A percentile compares a stretch with the other conserved stretches of the same genome.
These are phyloP conservation scores for Pristionchus fissidentatus DNA, from an alignment of 2,888 invertebrate genomes.

Conservation along the genomic window DNA sequence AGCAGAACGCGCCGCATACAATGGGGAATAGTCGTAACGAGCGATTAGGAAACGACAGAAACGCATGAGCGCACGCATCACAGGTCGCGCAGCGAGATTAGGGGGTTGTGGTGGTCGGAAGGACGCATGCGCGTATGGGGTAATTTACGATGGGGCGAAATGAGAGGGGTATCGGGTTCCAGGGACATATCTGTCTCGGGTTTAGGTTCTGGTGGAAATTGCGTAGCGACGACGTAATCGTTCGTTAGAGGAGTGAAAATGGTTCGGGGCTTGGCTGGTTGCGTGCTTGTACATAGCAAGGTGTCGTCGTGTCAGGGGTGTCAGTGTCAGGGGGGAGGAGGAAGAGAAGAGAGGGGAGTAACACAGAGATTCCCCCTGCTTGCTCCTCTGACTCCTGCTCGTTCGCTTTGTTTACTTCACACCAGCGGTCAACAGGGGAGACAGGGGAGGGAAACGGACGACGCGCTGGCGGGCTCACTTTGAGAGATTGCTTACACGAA, in stretches of 20 bases:
- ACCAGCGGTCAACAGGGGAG: conserved; percentile 12
- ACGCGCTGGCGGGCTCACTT: too few species aligned
- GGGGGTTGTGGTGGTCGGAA: conserved; percentile 38
- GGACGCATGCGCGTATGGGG: conserved; percentile 37
- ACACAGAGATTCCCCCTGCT: not conserved
- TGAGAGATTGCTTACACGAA: conserved; percentile 37
- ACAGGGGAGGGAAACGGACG: too few species aligned
- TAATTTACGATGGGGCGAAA: conserved; percentile 32
- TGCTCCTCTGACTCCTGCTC: conserved; percentile 5
- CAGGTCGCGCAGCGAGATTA: conserved; percentile 24
- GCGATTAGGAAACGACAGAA: conserved; percentile 10
- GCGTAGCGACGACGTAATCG: too few species aligned
- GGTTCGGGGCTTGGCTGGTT: not conserved
- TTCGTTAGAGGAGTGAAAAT: not conserved
- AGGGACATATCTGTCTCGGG: too few species aligned
- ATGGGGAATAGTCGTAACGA: conserved; percentile 1
- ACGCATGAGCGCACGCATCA: conserved; percentile 11
- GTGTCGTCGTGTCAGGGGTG: not conserved
- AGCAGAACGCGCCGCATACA: conserved; percentile 1
- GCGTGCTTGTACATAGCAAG: not conserved
- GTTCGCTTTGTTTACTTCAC: conserved; percentile 40
- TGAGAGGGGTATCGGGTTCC: too few species aligned
- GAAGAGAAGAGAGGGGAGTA: not conserved
- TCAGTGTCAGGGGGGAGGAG: not conserved
- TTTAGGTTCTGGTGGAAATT: too few species aligned